Conservation (phyloP, 1,140 invertebrate genomes). For the Mactra quadrangularis region DNA sequence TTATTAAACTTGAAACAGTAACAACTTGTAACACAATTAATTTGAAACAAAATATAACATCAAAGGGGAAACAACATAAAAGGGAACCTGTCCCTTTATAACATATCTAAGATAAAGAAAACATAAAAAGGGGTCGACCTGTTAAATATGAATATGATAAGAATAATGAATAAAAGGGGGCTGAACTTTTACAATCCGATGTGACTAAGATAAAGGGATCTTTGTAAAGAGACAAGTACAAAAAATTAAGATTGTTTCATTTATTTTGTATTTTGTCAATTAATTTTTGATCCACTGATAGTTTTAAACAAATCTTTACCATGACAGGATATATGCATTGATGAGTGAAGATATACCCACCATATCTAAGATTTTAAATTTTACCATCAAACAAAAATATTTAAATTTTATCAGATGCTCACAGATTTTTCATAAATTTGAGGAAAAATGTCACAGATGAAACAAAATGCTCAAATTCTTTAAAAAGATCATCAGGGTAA, state of each 20-base stretch:
- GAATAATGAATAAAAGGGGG: not conserved
- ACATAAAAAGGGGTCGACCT: not conserved
- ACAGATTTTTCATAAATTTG: too few species aligned
- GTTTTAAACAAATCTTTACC: too few species aligned
- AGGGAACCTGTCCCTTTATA: not conserved
- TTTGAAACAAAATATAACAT: constrained; percentile 14
- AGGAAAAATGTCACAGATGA: too few species aligned
- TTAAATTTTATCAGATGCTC: too few species aligned
- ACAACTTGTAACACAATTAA: constrained; percentile 14
- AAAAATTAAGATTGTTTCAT: not conserved
- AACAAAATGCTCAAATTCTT: too few species aligned
- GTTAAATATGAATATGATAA: not conserved
- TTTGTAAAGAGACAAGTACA: not conserved
- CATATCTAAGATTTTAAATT: too few species aligned
- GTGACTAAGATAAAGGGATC: not conserved
- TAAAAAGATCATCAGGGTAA: too few species aligned
- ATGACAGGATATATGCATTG: too few species aligned
- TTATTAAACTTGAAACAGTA: constrained; percentile 38
- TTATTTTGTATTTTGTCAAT: too few species aligned
- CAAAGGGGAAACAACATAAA: not conserved
- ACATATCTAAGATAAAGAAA: not conserved
- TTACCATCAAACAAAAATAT: too few species aligned
- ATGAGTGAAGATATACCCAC: too few species aligned
- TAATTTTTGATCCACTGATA: too few species aligned
- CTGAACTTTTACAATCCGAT: not conserved